phyloP scores from a whole-genome alignment of 2,888 invertebrate genomes.

The Scaptomyza tumidula region DNA sequence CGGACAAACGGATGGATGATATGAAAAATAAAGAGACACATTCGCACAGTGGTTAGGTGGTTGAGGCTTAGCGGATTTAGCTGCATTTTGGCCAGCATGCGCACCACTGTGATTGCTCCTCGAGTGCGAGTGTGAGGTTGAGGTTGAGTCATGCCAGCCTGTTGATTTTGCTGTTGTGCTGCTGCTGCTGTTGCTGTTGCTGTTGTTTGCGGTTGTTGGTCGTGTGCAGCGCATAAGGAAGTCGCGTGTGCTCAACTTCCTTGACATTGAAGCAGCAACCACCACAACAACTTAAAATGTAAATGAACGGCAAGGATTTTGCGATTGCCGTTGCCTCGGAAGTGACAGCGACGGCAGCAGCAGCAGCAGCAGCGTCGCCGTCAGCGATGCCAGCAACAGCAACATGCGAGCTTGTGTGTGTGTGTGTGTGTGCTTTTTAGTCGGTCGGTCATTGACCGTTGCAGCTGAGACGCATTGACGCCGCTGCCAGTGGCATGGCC shows the following conservation, averaged over 20 bases:
- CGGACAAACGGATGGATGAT: constrained; percentile 8
- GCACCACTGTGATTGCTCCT: constrained; percentile 36
- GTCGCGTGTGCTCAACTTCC: constrained; percentile 70
- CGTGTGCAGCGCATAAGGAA: constrained; percentile 70
- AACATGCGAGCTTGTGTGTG: constrained; percentile 25
- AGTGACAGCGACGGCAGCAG: constrained; percentile 56
- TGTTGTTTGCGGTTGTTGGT: constrained; percentile 28
- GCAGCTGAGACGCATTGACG: constrained; percentile 80
- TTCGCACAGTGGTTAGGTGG: constrained; percentile 39
- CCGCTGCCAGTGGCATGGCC: constrained; percentile 72
- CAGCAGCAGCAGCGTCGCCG: constrained; percentile 29
- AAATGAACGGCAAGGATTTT: constrained; percentile 67
- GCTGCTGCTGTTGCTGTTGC: constrained; percentile 4
- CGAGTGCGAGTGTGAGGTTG: constrained; percentile 6
- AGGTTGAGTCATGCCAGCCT: constrained; percentile 39
- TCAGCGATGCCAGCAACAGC: constrained; percentile 53
- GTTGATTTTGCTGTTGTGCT: neutral
- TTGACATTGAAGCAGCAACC: constrained; percentile 69
- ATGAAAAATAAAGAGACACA: constrained; percentile 20
- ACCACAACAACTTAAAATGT: constrained; percentile 23
- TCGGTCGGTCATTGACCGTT: constrained; percentile 83
- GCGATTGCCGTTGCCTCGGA: constrained; percentile 62
- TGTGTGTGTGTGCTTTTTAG: constrained; percentile 70
- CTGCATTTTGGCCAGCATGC: constrained; percentile 15
- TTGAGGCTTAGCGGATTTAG: constrained; percentile 9